A percentile compares a stretch with the other conserved stretches of the same genome.
Evolutionary conservation across 2,888 invertebrate species (phyloP).

Genomic region (Endotricha flammealis): DNA sequence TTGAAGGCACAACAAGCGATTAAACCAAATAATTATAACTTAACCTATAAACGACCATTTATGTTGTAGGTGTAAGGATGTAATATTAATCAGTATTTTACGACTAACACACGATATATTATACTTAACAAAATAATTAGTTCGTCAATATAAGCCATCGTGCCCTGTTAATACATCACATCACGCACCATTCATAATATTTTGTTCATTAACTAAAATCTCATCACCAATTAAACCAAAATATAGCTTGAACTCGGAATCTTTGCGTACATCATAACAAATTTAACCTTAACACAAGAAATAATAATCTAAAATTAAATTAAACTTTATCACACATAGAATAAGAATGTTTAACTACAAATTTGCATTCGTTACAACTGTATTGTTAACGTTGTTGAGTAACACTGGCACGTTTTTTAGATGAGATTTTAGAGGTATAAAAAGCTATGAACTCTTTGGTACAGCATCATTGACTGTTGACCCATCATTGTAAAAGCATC

Average conservation of each 20-base stretch:
- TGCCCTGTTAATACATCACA: conserved; percentile 21
- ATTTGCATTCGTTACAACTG: conserved; percentile 13
- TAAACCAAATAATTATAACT: no score
- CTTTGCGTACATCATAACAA: conserved; percentile 41
- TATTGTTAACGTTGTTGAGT: conserved; percentile 30
- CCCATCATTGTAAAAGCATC: conserved; percentile 42
- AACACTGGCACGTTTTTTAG: conserved; percentile 60
- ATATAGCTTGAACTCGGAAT: conserved; percentile 46
- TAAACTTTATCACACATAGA: conserved; percentile 16
- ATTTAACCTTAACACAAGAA: conserved; percentile 14
- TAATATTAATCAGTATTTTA: conserved; percentile 1
- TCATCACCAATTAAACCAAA: conserved; percentile 38
- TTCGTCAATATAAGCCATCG: no score
- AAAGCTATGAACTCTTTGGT: conserved; percentile 48
- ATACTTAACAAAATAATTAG: no score
- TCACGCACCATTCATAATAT: conserved; percentile 24
- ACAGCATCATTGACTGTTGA: conserved; percentile 51
- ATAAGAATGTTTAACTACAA: conserved; percentile 16
- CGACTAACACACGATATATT: no score
- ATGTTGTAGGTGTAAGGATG: no score
- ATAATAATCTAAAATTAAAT: conserved; percentile 6
- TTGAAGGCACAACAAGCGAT: no score
- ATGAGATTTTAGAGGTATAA: conserved; percentile 62
- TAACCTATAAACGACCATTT: no score
- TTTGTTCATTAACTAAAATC: conserved; percentile 28